These are phyloP conservation scores for Corythaeola cristata DNA, from an alignment of 2,113 vertebrate species.

Conservation along the genomic window DNA sequence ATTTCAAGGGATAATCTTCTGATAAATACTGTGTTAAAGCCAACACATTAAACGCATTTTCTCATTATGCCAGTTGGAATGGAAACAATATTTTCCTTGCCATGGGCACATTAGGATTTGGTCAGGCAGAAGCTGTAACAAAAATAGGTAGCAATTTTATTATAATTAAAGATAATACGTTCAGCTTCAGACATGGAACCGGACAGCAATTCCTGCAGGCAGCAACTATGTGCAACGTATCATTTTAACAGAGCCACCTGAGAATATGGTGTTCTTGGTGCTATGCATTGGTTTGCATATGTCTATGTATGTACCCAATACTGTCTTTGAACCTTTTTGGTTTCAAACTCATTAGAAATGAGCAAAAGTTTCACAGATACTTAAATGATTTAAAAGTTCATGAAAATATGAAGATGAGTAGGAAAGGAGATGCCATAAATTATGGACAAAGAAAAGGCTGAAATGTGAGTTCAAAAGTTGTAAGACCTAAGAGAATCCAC, in stretches of 20 bases:
- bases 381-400: not conserved
- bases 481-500: not conserved
- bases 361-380: not conserved
- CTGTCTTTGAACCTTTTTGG: not conserved
- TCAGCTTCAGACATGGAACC: not conserved
- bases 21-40: slow-evolving; percentile 49
- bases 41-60: slow-evolving; percentile 12
- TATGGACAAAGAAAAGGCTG: not conserved
- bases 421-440: not conserved
- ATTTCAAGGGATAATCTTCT: slow-evolving; percentile 39
- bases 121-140: slow-evolving; percentile 13
- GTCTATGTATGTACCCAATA: not conserved
- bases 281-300: not conserved
- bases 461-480: not conserved
- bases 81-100: slow-evolving; percentile 58
- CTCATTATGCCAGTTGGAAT: slow-evolving; percentile 44
- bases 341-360: not conserved
- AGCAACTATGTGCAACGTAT: not conserved
- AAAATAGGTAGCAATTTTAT: not conserved
- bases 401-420: not conserved
- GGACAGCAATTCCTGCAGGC: slow-evolving; percentile 9
- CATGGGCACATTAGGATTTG: not conserved
- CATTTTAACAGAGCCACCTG: not conserved
- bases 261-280: not conserved
- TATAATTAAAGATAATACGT: slow-evolving; percentile 5